These are phyloP conservation scores for Pseudolycoriella hygida DNA, from an alignment of 2,888 invertebrate genomes.

Conservation along the genomic window DNA sequence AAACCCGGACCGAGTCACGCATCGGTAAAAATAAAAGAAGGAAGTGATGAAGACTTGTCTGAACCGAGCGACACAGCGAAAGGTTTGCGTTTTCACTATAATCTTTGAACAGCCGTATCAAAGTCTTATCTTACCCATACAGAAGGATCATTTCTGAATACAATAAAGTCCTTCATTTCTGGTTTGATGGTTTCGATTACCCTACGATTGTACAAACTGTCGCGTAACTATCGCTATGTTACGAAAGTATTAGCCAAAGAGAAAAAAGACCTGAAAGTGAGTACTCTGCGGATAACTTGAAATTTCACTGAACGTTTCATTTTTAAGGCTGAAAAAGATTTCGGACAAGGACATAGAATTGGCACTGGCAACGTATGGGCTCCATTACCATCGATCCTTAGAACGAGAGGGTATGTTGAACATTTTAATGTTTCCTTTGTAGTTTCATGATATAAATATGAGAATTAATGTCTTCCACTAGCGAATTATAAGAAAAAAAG, in stretches of 20 bases:
- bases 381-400: slow-evolving; percentile 25
- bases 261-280: slow-evolving; percentile 72
- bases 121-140: no score
- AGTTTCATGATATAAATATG: no score
- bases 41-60: slow-evolving; percentile 1
- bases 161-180: slow-evolving; percentile 15
- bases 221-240: slow-evolving; percentile 88
- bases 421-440: no score
- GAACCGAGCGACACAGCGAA: background rate
- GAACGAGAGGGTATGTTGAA: slow-evolving; percentile 4
- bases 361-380: slow-evolving; percentile 40
- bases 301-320: no score
- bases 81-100: background rate
- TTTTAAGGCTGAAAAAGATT: slow-evolving; percentile 47
- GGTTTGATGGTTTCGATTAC: slow-evolving; percentile 57
- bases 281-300: slow-evolving; percentile 5
- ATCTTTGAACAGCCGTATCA: no score
- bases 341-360: slow-evolving; percentile 45
- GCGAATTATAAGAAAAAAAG: no score
- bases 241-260: slow-evolving; percentile 75
- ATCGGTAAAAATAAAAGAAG: background rate
- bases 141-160: background rate
- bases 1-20: slow-evolving; percentile 9
- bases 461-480: no score
- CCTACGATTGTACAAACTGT: slow-evolving; percentile 66